Evolutionary conservation across 1,140 invertebrate genomes (phyloP), one percentile per base, ranked within the genome.

Genomic region (Cotesia glomerata): DNA sequence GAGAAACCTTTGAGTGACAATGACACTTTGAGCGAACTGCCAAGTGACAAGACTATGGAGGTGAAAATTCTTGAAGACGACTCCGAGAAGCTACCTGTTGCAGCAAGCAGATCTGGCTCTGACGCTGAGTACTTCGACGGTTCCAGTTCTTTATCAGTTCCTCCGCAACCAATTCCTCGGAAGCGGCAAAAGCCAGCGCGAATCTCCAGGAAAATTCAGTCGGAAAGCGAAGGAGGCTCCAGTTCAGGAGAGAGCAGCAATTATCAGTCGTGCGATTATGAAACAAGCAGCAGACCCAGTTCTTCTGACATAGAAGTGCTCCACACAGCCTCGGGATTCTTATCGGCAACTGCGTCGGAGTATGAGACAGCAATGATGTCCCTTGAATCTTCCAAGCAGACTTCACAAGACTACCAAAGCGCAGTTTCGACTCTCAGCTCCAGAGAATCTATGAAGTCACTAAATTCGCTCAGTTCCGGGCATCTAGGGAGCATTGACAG

Each of bases 221-320:
- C 85, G 0, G 85, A 87, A 39, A 86, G 84, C 45, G 86, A 87
- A 45, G 78, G 80, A 26, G 93, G 92, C 84, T 96, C 95, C 0
- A 96, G 95, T 86, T 96, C 95, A n/a, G 90, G 94, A 59, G 95
- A 95, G 77, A 96, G 95, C 82, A 96, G 95, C 82, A 93, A 94
- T 77, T 96, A 96, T 83, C 94, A 95, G 72, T 96, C 95, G 67
- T 95, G 94, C 83, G 95, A 96, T 78, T 92, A 93, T 79, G 92
- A 92, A 39, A 89, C 87, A 14, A 88, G 88, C 35, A 94, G 95
- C 84, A 89, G 95, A 79, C 95, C 95, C 0, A 91, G 93, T 69
- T 97, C 95, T 2, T 95, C 95, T 0, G 95, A 97, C 83, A 85
- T 96, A n/a, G 95, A 97, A 79, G 91, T 92, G 5, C 83, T 87